A percentile compares a stretch with the other conserved stretches of the same genome.
Evolutionary conservation across 2,888 invertebrate species (phyloP).

Genomic region (Azorinus chamasolen): DNA sequence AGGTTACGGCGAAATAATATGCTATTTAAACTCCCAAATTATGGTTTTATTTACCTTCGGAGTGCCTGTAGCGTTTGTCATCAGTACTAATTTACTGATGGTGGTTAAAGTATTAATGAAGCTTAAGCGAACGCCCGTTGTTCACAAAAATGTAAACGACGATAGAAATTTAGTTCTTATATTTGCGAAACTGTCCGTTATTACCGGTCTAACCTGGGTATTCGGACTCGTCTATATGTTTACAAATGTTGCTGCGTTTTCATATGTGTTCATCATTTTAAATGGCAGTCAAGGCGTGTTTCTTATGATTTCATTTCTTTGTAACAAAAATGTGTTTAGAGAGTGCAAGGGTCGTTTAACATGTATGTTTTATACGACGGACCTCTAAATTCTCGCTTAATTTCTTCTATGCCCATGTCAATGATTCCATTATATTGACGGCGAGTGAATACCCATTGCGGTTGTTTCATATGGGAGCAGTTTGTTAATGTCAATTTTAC

Average conservation of each 20-base stretch:
- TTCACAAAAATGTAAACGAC: background rate
- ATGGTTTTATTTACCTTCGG: background rate
- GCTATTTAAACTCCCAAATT: background rate
- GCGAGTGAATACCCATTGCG: too few species aligned
- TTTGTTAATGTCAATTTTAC: too few species aligned
- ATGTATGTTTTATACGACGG: too few species aligned
- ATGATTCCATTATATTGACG: too few species aligned
- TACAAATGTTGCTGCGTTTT: background rate
- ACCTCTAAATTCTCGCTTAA: too few species aligned
- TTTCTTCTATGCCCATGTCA: too few species aligned
- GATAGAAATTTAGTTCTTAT: background rate
- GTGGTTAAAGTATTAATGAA: background rate
- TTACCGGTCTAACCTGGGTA: background rate
- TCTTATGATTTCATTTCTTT: constrained; percentile 1
- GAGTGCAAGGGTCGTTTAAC: too few species aligned
- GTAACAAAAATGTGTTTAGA: background rate
- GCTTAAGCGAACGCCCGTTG: background rate
- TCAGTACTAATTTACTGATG: background rate
- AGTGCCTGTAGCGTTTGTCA: background rate
- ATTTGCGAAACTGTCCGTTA: background rate
- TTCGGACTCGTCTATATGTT: background rate
- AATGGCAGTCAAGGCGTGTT: background rate
- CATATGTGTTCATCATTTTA: background rate
- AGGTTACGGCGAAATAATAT: background rate
- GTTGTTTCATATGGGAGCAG: too few species aligned